phyloP scores from a whole-genome alignment of 2,888 invertebrate genomes.

The Dione juno region DNA sequence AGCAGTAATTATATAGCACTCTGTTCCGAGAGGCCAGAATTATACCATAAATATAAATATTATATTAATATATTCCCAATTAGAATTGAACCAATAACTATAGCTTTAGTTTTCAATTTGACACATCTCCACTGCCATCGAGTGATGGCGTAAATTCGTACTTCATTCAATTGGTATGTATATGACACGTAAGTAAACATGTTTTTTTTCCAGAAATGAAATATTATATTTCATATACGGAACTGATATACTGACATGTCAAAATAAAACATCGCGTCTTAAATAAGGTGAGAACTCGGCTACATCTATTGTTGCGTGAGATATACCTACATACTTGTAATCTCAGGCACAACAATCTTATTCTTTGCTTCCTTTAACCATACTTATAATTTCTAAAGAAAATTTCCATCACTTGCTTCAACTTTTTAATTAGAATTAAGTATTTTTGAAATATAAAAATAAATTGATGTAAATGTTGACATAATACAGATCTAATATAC shows the following conservation, averaged over 20 bases:
- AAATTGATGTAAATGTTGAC: too few species aligned
- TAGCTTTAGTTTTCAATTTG: too few species aligned
- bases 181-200: neutral
- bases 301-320: slow-evolving; percentile 54
- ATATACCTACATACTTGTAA: slow-evolving; percentile 52
- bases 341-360: slow-evolving; percentile 44
- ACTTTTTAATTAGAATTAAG: neutral
- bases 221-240: slow-evolving; percentile 10
- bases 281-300: slow-evolving; percentile 55
- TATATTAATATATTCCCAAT: too few species aligned
- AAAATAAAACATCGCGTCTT: slow-evolving; percentile 34
- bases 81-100: too few species aligned
- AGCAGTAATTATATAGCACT: too few species aligned
- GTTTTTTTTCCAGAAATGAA: neutral
- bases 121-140: too few species aligned
- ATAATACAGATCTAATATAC: too few species aligned
- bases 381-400: slow-evolving; percentile 29
- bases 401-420: neutral
- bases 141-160: too few species aligned
- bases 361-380: slow-evolving; percentile 44
- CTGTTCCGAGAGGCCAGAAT: too few species aligned
- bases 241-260: neutral
- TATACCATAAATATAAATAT: too few species aligned
- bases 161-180: too few species aligned
- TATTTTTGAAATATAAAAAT: too few species aligned